A percentile compares a stretch with the other conserved stretches of the same genome.
These are phyloP conservation scores for Acanthoscelides obtectus DNA, from an alignment of 2,888 invertebrate species.

Conservation along the genomic window DNA sequence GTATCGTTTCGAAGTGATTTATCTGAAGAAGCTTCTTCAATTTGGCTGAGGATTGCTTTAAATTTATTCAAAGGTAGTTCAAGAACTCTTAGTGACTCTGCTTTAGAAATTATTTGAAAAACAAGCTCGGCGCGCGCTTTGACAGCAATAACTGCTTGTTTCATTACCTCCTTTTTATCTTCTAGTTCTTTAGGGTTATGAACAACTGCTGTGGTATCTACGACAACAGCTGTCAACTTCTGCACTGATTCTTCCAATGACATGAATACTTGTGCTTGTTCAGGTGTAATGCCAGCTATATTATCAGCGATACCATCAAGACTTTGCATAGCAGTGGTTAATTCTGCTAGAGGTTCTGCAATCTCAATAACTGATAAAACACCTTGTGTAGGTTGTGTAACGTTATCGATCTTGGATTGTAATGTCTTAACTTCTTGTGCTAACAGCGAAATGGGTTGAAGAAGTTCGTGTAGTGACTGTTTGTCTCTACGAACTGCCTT, in stretches of 20 bases:
- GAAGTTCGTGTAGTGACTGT: too few relatives aligned
- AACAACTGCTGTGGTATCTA: not conserved
- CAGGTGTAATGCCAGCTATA: not conserved
- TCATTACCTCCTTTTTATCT: not conserved
- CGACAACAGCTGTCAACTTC: not conserved
- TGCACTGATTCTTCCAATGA: not conserved
- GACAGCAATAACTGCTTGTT: not conserved
- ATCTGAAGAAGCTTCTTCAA: slow-evolving; percentile 1
- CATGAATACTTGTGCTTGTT: not conserved
- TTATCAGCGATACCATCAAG: too few relatives aligned
- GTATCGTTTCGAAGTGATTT: slow-evolving; percentile 8
- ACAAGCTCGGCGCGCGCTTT: not conserved
- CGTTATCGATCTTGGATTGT: too few relatives aligned
- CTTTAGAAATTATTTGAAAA: not conserved
- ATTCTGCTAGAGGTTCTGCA: too few relatives aligned
- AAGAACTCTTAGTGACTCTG: not conserved
- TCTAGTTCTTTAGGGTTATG: not conserved
- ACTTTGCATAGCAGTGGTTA: too few relatives aligned
- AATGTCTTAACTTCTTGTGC: too few relatives aligned
- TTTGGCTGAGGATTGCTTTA: not conserved
- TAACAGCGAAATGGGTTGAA: too few relatives aligned
- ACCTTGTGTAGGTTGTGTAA: too few relatives aligned
- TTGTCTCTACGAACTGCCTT: too few relatives aligned
- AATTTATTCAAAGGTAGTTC: not conserved
- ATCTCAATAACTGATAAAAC: too few relatives aligned